Base-by-base conservation (phyloP, 2,888 invertebrate genomes). In the Calliscelio sp. region DNA sequence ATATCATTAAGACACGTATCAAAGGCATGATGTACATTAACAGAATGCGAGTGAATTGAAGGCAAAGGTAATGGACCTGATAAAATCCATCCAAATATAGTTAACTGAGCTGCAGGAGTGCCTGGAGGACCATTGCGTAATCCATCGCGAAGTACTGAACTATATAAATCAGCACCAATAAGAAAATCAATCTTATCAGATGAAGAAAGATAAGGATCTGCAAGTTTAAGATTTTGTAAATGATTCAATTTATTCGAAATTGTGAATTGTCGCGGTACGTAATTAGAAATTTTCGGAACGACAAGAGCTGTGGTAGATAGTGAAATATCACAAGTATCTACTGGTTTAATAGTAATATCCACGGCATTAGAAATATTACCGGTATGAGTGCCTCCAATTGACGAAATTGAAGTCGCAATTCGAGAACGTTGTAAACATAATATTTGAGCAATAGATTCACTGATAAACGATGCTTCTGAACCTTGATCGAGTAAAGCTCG, bases 401-500 rank as follows among this genome's bases (percentile, higher is more conserved):
- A 80, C 6, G 77, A 51, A 10, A 87, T 63, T 38, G 85, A 71
- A n/a, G 71, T 51, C 6, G 49, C 22, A 25, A 75, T 46, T n/a
- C 59, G 68, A 4, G 55, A 49, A 0, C 79, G 77, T 11, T 71
- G 41, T 18, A 85, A 44, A 24, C 63, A 53, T 11, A 87, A 46
- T 11, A 20, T 16, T 51, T 85, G 82, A 2, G 55, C 85, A 11
- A 81, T 18, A 14, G 73, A 35, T 41, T 83, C 79, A 1, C 85
- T 81, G 16, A 88, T 51, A 65, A 86, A 88, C 1, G 85, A 79
- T 4, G 84, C 74, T 46, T 86, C 81, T 0, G 85, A 86, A 1
- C 87, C 86, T 65, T 84, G 81, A 75, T 87, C 86, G 4, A 88
- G 22, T 38, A 86, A 35, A 1, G 74, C 85, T 18, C 85, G 74